Evolutionary conservation across 2,113 vertebrate genomes (phyloP).

Genomic region (Ginglymostoma cirratum): DNA sequence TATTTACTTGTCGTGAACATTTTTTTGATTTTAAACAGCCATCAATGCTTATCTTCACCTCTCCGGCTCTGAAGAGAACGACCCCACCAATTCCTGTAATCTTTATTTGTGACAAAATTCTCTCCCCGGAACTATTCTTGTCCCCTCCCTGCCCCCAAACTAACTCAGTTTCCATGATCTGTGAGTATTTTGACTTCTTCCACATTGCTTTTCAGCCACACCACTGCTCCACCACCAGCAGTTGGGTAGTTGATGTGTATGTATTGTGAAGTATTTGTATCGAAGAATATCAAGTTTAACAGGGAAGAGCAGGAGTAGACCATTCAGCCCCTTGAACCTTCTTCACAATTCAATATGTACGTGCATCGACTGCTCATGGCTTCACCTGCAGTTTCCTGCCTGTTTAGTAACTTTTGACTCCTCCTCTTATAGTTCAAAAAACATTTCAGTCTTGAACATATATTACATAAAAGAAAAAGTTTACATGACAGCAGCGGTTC

Average conservation of each 20-base stretch:
- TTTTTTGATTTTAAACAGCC: neutral
- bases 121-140: neutral
- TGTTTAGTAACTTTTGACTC: no score
- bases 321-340: no score
- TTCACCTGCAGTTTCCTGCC: no score
- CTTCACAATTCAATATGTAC: no score
- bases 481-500: no score
- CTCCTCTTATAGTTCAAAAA: no score
- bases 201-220: neutral
- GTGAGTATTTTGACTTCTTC: neutral
- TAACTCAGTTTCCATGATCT: neutral
- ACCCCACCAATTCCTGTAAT: neutral
- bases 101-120: neutral
- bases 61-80: neutral
- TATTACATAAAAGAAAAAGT: no score
- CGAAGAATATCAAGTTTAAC: no score
- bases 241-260: neutral
- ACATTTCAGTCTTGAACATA: no score
- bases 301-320: no score
- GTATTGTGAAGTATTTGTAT: no score
- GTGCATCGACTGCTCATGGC: no score
- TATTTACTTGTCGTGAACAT: neutral
- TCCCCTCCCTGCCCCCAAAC: neutral
- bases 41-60: neutral
- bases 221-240: neutral